Percentiles rank a stretch among this genome's conserved stretches.
Conservation (phyloP, 2,797 vertebrate genomes). For the Decapterus maruadsi region DNA sequence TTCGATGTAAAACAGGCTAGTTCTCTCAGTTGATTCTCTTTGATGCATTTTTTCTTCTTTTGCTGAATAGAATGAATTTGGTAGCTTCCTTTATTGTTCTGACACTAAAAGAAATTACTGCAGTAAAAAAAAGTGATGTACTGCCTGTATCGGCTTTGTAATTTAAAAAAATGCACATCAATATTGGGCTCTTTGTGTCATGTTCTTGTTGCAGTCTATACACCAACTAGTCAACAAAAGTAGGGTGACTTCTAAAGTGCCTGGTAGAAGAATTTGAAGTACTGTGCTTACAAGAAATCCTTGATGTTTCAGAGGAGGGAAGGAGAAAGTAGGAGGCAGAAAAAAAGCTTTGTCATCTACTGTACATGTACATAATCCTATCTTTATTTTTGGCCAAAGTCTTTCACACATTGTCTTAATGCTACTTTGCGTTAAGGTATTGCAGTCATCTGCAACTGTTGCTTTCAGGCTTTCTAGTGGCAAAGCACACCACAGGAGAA, state of each 20-base stretch:
- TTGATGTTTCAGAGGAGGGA: neutral
- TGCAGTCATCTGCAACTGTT: neutral
- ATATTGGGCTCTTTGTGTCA: too few relatives aligned
- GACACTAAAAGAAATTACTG: neutral
- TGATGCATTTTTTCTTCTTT: conserved; percentile 5
- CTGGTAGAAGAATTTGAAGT: neutral
- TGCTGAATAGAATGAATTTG: neutral
- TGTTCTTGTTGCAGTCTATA: neutral
- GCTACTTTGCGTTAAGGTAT: conserved; percentile 2
- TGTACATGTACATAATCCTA: too few relatives aligned
- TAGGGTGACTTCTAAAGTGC: neutral
- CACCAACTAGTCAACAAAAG: neutral
- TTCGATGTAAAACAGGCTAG: conserved; percentile 4
- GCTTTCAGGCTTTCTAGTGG: neutral
- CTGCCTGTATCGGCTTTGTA: neutral
- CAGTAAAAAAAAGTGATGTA: neutral
- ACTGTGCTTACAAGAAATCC: neutral
- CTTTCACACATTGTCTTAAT: conserved; percentile 8
- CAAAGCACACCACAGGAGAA: too few relatives aligned
- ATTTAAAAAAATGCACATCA: neutral
- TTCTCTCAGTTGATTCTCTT: conserved; percentile 15
- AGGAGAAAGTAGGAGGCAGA: neutral
- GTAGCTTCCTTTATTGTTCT: conserved; percentile 7
- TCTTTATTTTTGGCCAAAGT: neutral
- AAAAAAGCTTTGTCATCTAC: neutral